Base-by-base conservation (phyloP, 2,113 vertebrate species). In the Rhagologus leucostigma region DNA sequence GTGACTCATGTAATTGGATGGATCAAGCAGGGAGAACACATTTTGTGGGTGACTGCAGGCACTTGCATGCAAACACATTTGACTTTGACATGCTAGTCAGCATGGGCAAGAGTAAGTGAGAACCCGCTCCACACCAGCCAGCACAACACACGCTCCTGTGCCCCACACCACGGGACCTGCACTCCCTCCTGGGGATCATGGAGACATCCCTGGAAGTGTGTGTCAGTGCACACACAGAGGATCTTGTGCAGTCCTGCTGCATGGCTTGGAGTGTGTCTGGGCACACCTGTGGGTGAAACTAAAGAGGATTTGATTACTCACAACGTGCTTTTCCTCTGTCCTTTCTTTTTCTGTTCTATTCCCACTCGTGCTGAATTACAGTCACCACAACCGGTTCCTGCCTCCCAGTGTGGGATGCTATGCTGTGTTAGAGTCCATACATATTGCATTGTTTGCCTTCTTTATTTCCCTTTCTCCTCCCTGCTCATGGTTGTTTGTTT, bases 151-250 rank as follows among this genome's bases (percentile, higher is more conserved):
- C 0, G 8, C 33, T 29, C 11, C 52, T 6, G 62, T 16, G 41
- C 27, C 76, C 49, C 27, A 1, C 0, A 2, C 23, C 8, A 1
- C 0, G 7, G 49, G 30, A 15, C 4, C 0, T 1, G 6, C 37
- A 27, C 0, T 10, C 60, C 64, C n/a, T 44, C 10, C 0, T 0
- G 17, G 35, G 44, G 47, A 2, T 7, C 7, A 1, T 0, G 11
- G 67, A 8, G 20, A 5, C 5, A 6, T 8, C 24, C 69, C 79
- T 56, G 47, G 15, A 12, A 6, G 12, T 1, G 32, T 8, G 14
- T 3, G 63, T 6, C 63, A 32, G n/a, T 0, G 2, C 39, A 16
- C 30, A 6, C 4, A 2, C 42, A 15, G 35, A n/a, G 62, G 8
- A 41, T 33, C 29, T 56, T 11, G 33, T 3, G 39, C 16, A 4